Base-by-base conservation (phyloP, 2,888 invertebrate species). In the Seira musarum region DNA sequence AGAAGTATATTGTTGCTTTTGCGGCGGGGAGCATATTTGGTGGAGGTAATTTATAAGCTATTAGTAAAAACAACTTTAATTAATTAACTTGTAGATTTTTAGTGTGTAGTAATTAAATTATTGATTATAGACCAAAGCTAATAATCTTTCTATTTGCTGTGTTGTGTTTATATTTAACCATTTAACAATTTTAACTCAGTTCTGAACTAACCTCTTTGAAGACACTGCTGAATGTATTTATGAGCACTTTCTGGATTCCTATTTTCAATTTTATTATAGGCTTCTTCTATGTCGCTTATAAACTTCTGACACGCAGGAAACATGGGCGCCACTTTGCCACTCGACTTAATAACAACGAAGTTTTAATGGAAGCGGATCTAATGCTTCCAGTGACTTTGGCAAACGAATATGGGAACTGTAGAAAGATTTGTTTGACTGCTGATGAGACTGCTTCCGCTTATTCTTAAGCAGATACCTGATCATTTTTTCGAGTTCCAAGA, bases 401-500 rank as follows among this genome's bases (percentile, higher is more conserved):
- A 78, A 82, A 83, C 53, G 86, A 86, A 17, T 86, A 82, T 78
- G 84, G 84, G 65, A 81, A 85, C 68, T 82, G 80, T 80, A 78
- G 80, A 71, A 49, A 71, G 30, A 81, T 75, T 57, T 84, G 82
- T 70, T 53, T 72, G 24, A 53, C 78, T 8, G 69, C 77, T 22
- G 84, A 85, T 73, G 77, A 82, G 22, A 77, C 67, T 57, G 84
- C 83, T 78, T 81, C 85, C 46, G 83, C 82, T 80, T 85, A n/a
- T 71, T 81, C 80, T 86, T 25, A 83, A 82, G 60, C 80, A 84
- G 35, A 57, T 86, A 22, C 86, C 86, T 71, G 84, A 83, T 57
- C 67, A 77, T 30, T 86, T 81, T 74, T 86, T 86, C 75, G 63
- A 80, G 70, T 85, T 86, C 69, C 84, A 84, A 57, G 80, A 85